Conservation (phyloP, 2,113 vertebrate species). For the Paraplagusia blochii region DNA sequence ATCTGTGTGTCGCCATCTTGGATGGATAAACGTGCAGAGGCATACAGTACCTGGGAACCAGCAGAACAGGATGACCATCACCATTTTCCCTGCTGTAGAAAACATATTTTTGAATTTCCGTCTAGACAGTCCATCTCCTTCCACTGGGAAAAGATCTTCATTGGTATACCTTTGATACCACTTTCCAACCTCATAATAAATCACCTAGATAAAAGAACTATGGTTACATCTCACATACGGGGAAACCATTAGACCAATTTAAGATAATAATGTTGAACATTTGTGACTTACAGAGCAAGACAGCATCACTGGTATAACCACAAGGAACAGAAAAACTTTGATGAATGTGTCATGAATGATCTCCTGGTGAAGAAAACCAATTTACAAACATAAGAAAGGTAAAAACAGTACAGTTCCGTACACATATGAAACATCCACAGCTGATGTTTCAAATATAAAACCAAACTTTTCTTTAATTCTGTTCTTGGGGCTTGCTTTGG, state of each 20-base stretch:
- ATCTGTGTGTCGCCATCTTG: not conserved
- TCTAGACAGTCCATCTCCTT: conserved; percentile 50
- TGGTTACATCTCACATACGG: not conserved
- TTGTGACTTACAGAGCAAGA: conserved; percentile 70
- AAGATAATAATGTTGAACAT: not conserved
- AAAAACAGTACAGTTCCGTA: too few species aligned
- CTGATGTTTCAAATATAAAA: too few species aligned
- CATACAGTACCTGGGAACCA: conserved; percentile 75
- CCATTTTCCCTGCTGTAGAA: conserved; percentile 65
- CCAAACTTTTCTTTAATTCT: too few species aligned
- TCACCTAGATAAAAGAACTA: conserved; percentile 54
- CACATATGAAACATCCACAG: too few species aligned
- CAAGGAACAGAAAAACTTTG: conserved; percentile 50
- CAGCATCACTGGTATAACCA: conserved; percentile 66
- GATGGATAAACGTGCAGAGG: too few species aligned
- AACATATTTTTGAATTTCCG: conserved; percentile 37
- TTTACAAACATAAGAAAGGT: not conserved
- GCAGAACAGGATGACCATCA: conserved; percentile 78
- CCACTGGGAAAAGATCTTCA: conserved; percentile 51
- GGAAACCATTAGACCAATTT: not conserved
- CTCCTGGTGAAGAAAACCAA: conserved; percentile 47
- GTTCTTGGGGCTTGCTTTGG: too few species aligned
- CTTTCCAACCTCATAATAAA: conserved; percentile 72
- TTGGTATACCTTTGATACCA: conserved; percentile 58
- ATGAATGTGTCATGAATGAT: conserved; percentile 34